A percentile compares a stretch with the other conserved stretches of the same genome.
These are phyloP conservation scores for Psephotus haematonotus DNA, from an alignment of 2,113 vertebrate species.

Conservation along the genomic window DNA sequence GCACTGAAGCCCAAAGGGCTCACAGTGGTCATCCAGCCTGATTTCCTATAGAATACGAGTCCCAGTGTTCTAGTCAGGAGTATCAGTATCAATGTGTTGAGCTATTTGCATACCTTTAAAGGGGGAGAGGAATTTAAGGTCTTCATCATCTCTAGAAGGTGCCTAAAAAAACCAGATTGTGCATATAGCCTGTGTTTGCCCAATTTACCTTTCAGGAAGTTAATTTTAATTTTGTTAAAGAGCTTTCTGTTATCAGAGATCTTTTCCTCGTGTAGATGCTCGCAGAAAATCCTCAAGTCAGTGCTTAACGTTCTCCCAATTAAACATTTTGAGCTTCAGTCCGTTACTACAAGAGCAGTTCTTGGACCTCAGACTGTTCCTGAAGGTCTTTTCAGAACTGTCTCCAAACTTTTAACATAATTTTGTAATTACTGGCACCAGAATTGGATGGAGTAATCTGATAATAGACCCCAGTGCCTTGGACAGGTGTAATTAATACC, in stretches of 20 bases:
- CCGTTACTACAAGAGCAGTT: background rate
- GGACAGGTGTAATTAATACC: constrained; percentile 49
- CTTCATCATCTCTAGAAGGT: background rate
- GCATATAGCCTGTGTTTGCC: background rate
- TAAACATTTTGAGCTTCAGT: background rate
- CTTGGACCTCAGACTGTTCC: background rate
- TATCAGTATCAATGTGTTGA: background rate
- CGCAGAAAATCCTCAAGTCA: background rate
- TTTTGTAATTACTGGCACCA: background rate
- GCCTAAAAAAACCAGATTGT: background rate
- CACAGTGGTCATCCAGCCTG: background rate
- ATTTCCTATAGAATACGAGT: background rate
- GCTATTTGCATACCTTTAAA: background rate
- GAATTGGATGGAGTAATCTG: background rate
- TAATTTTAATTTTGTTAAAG: background rate
- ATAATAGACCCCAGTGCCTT: constrained; percentile 15
- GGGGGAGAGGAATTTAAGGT: background rate
- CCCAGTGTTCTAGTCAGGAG: background rate
- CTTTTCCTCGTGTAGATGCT: background rate
- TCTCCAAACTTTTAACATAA: background rate
- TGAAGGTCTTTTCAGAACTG: background rate
- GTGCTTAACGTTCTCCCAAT: background rate
- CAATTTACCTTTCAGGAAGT: background rate
- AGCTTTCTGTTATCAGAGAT: background rate
- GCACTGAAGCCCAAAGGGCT: background rate